Base-by-base conservation (phyloP, 2,113 vertebrate genomes). In the Plecotus auritus region DNA sequence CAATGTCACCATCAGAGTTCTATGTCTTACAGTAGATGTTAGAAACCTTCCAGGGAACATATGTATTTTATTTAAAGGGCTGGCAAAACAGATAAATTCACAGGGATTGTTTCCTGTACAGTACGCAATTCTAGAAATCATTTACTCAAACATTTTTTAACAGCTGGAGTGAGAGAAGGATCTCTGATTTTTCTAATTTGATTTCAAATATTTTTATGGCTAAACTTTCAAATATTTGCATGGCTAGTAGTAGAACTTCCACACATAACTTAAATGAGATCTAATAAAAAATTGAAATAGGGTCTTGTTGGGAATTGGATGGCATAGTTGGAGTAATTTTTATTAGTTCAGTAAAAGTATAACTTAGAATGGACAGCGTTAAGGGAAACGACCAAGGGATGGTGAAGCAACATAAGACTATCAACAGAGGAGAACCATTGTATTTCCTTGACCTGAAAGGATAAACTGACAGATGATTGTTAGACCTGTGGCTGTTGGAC, bases 211-310 rank as follows among this genome's bases (percentile, higher is more conserved):
- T 85, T 91, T 78, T 64, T 4, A 30, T 85, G 20, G 18, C 2
- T 91, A 90, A 90, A 8, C 5, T 87, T 96, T 93, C 5, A 91
- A 22, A 40, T 91, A 77, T 85, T 91, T 83, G 47, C 4, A n/a
- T 81, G 30, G 18, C 3, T 88, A 88, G 26, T 9, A 35, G 84
- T 85, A 81, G 45, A 85, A 67, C 13, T 74, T 87, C 45, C 22
- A 88, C 23, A 64, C 5, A 13, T 67, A 87, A 69, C 32, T 91
- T 78, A 93, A 70, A 96, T 86, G 28, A 94, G 66, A 32, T 73
- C 59, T 93, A 59, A 74, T 76, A 40, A 86, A 86, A 49, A 84
- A 81, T 82, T 74, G 32, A 87, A 84, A 23, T 88, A 66, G 18
- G n/a, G 42, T 76, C 56, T 73, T 90, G 7, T 69, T 56, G 85